Evolutionary conservation across 2,797 vertebrate genomes (phyloP), one percentile per base, ranked within the genome.

Genomic region (Neosilurus hyrtlii): DNA sequence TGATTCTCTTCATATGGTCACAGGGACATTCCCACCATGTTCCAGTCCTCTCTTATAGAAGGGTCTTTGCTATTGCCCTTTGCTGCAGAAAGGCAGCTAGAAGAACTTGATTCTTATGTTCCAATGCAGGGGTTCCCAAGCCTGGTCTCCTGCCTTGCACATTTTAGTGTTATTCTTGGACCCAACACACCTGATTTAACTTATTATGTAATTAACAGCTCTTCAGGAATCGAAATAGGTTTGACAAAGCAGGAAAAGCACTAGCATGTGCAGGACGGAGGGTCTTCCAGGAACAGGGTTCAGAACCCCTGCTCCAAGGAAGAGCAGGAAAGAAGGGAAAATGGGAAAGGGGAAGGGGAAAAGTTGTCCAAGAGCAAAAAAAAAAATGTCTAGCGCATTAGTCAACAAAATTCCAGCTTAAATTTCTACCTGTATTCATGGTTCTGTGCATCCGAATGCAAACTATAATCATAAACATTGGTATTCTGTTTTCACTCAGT

Each of bases 391-490:
- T 54, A 57, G 4, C 22, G 26, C 26, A 54, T 54, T 3, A 72
- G 16, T 6, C 49, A 52, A 24, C 6, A 3, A 11, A 35, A 12
- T 20, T 30, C 24, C 71, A 11, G 20, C 52, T 15, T 30, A 74
- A 11, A 74, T 11, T 56, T 72, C 14, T 26, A 30, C 26, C 52
- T 56, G 52, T 51, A 49, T 51, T 49, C 63, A 86, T 54, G 85
- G 66, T 22, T 57, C 30, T 59, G 9, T 35, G 24, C 18, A 35
- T 35, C 15, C n/a, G 37, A 49, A n/a, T 70, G 37, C 20, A 70
- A 70, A 20, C 18, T 37, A 76, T 49, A 22, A 82, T 86, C 84
- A 79, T 54, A 82, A 84, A 85, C 49, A 61, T 20, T 35, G 59
- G 30, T 30, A 35, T 59, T 51, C 1, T 49, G 68, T 71, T 71